A percentile compares a stretch with the other conserved stretches of the same genome.
Evolutionary conservation across 1,140 invertebrate genomes (phyloP).

Genomic region (Oscheius sp.): DNA sequence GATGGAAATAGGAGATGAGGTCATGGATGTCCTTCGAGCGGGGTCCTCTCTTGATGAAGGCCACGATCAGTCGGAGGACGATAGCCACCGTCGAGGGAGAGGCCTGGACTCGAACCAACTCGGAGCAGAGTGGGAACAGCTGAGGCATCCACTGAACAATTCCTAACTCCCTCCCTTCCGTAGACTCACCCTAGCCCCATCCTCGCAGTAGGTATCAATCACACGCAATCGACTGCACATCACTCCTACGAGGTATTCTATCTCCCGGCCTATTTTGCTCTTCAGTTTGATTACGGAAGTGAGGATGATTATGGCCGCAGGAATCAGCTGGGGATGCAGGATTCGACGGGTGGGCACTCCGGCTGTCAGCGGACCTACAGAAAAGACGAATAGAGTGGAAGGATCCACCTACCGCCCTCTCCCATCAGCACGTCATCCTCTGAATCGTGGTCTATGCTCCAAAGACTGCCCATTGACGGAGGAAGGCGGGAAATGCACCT

Average conservation of each 20-base stretch:
- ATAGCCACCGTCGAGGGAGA: neutral
- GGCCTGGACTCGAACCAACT: neutral
- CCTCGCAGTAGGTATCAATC: neutral
- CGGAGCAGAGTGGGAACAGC: neutral
- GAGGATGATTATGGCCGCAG: neutral
- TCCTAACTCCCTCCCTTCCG: neutral
- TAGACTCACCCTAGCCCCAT: neutral
- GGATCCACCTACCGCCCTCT: too few species aligned
- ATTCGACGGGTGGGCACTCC: neutral
- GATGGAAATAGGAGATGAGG: neutral
- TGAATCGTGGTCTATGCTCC: neutral
- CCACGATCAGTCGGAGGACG: neutral
- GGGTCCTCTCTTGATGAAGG: neutral
- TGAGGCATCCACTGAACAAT: constrained; percentile 3
- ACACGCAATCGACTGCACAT: neutral
- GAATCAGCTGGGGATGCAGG: constrained; percentile 1
- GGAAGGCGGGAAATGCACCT: constrained; percentile 12
- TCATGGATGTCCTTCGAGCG: neutral
- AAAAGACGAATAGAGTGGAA: too few species aligned
- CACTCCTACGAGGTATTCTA: neutral
- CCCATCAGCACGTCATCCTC: constrained; percentile 19
- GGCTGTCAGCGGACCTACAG: neutral
- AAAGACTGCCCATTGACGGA: neutral
- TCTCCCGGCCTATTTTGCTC: neutral
- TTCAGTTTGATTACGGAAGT: neutral